A percentile compares a stretch with the other conserved stretches of the same genome.
phyloP scores from a whole-genome alignment of 2,888 invertebrate genomes.

The Pyrrhosoma nymphula region DNA sequence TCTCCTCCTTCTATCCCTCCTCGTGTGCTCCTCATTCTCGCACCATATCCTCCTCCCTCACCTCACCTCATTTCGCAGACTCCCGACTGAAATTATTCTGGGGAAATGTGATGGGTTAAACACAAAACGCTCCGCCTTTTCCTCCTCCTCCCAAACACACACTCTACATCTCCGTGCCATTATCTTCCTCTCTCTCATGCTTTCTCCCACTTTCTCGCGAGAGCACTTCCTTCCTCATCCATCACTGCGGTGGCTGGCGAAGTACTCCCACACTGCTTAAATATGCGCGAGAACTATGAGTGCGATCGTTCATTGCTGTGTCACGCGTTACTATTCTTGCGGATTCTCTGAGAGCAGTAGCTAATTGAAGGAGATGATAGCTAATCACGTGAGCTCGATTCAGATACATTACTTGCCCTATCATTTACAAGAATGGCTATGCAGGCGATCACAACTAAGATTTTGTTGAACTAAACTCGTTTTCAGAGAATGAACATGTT shows the following conservation, averaged over 20 bases:
- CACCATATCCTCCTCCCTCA: background rate
- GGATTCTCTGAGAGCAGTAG: background rate
- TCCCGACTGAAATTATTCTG: conserved; percentile 14
- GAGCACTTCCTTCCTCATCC: background rate
- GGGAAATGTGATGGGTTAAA: conserved; percentile 36
- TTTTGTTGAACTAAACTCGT: no score
- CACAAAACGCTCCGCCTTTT: background rate
- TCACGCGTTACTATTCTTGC: background rate
- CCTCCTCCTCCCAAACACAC: background rate
- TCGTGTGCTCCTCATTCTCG: background rate
- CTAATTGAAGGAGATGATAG: background rate
- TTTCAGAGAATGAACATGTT: no score
- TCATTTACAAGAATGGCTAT: background rate
- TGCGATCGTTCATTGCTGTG: background rate
- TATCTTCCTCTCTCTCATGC: background rate
- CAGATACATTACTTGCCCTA: background rate
- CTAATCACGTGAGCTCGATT: background rate
- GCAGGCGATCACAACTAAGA: no score
- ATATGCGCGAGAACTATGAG: background rate
- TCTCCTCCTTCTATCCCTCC: background rate
- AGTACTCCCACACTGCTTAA: background rate
- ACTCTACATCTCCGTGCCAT: background rate
- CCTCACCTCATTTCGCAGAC: background rate
- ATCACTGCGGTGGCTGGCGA: background rate
- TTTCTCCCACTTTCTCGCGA: no score